Evolutionary conservation across 2,797 vertebrate genomes (phyloP).

Genomic region (Neosilurus hyrtlii): DNA sequence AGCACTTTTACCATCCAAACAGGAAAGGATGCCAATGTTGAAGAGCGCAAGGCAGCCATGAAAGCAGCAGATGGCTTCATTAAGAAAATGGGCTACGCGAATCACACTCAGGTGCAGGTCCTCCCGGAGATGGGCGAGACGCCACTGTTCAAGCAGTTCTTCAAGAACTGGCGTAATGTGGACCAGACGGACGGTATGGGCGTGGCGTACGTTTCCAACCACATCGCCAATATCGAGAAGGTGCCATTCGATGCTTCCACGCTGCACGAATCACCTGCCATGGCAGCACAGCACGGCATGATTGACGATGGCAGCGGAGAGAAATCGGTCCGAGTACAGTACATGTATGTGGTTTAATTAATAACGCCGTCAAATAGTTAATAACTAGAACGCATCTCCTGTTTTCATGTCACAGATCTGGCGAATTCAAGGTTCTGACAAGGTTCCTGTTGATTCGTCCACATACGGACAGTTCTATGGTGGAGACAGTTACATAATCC

Average conservation of each 20-base stretch:
- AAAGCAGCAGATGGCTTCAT: conserved; percentile 93
- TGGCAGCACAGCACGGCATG: conserved; percentile 98
- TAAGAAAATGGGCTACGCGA: conserved; percentile 93
- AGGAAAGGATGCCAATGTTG: conserved; percentile 90
- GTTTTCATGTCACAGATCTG: conserved; percentile 78
- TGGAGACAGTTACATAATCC: conserved; percentile 97
- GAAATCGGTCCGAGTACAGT: conserved; percentile 78
- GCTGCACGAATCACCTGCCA: conserved; percentile 85
- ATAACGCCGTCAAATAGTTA: neutral
- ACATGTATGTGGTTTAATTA: neutral
- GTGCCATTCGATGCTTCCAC: conserved; percentile 86
- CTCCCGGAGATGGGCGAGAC: conserved; percentile 94
- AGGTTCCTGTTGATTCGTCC: conserved; percentile 79
- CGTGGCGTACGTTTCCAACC: conserved; percentile 85
- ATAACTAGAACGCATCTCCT: neutral
- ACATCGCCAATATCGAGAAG: conserved; percentile 89
- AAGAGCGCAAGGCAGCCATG: conserved; percentile 89
- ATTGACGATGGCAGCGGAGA: conserved; percentile 87
- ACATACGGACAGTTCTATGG: conserved; percentile 91
- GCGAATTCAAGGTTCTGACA: conserved; percentile 88
- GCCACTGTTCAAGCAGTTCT: conserved; percentile 97
- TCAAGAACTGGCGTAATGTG: conserved; percentile 93
- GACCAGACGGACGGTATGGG: conserved; percentile 90
- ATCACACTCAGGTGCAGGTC: conserved; percentile 91
- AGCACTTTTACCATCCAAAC: neutral